A percentile compares a stretch with the other conserved stretches of the same genome.
phyloP scores from a whole-genome alignment of 2,888 invertebrate species.

The Drosophila macrospina region DNA sequence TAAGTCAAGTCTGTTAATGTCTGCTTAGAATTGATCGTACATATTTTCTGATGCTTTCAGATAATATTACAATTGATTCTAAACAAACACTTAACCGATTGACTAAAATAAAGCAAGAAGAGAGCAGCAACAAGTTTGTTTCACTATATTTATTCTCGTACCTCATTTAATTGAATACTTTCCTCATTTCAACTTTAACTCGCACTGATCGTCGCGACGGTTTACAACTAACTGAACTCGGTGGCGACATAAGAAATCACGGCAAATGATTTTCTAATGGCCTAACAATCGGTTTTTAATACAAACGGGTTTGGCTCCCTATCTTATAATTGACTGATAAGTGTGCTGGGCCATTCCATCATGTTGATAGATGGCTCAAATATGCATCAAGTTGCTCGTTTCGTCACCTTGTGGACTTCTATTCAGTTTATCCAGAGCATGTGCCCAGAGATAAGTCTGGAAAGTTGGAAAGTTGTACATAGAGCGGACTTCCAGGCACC shows the following conservation, averaged over 20 bases:
- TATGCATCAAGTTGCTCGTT: slow-evolving; percentile 25
- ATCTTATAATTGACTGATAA: slow-evolving; percentile 49
- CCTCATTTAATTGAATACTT: not conserved
- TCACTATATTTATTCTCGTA: not conserved
- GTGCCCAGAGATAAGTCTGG: slow-evolving; percentile 61
- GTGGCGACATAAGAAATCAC: not conserved
- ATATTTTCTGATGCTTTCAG: slow-evolving; percentile 11
- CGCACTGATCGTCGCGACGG: slow-evolving; percentile 21
- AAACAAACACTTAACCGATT: slow-evolving; percentile 25
- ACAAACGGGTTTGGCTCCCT: slow-evolving; percentile 22
- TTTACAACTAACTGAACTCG: slow-evolving; percentile 2
- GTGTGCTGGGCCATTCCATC: slow-evolving; percentile 43
- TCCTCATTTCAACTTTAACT: not conserved
- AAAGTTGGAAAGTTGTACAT: slow-evolving; percentile 53
- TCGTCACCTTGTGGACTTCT: slow-evolving; percentile 30
- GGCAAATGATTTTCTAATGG: slow-evolving; percentile 51
- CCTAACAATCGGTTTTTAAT: slow-evolving; percentile 68
- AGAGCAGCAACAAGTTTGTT: slow-evolving; percentile 39
- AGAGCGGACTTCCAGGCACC: slow-evolving; percentile 21
- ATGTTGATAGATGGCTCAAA: slow-evolving; percentile 64
- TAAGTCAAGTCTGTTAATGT: slow-evolving; percentile 19
- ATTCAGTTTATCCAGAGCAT: slow-evolving; percentile 56
- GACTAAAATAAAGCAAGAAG: slow-evolving; percentile 59
- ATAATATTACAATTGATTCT: slow-evolving; percentile 21
- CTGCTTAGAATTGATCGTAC: slow-evolving; percentile 23